Percentiles rank a stretch among this genome's conserved stretches.
These are phyloP conservation scores for Trichopria drosophilae DNA, from an alignment of 2,888 invertebrate species.

Conservation along the genomic window DNA sequence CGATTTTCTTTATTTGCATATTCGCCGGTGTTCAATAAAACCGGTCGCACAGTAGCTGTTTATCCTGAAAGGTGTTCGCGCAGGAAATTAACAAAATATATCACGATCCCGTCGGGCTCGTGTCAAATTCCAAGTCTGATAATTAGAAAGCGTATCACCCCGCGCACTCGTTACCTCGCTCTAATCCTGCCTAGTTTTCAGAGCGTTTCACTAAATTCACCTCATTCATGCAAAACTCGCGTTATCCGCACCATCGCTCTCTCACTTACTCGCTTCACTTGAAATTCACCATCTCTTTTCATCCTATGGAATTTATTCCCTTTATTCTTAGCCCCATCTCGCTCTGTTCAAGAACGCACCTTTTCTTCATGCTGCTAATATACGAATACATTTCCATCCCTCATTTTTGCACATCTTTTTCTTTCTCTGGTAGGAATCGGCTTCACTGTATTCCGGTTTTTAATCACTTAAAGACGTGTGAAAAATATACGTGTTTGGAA, in stretches of 20 bases:
- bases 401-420: no score
- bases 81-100: slow-evolving; percentile 6
- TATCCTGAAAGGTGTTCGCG: neutral
- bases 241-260: slow-evolving; percentile 44
- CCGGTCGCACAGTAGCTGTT: slow-evolving; percentile 20
- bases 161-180: slow-evolving; percentile 41
- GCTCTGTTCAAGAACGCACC: no score
- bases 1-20: slow-evolving; percentile 17
- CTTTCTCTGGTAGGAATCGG: no score
- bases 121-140: slow-evolving; percentile 43
- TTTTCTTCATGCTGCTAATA: no score
- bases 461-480: no score
- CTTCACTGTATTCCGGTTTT: no score
- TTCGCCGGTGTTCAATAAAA: slow-evolving; percentile 11
- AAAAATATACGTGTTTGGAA: no score
- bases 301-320: no score
- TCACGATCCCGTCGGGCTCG: slow-evolving; percentile 3
- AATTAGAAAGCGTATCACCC: slow-evolving; percentile 53
- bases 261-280: slow-evolving; percentile 5
- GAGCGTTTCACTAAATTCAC: slow-evolving; percentile 36
- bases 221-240: slow-evolving; percentile 46
- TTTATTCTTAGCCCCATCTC: no score
- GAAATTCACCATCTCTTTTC: no score
- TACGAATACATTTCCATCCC: no score
- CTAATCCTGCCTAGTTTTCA: neutral